These are phyloP conservation scores for Meta bourneti DNA, from an alignment of 2,888 invertebrate species.

Conservation along the genomic window DNA sequence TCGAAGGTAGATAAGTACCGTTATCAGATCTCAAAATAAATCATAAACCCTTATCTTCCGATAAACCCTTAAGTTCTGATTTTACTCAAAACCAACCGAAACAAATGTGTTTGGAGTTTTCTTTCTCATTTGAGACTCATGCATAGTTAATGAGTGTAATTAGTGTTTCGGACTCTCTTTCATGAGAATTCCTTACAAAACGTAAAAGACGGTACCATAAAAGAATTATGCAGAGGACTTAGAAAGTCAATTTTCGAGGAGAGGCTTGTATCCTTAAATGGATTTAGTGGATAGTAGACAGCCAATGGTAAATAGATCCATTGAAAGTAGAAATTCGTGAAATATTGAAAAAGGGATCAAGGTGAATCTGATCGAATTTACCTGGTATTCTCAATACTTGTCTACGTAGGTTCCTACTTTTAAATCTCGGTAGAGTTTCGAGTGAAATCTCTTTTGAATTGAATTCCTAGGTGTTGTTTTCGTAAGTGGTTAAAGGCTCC, in stretches of 20 bases:
- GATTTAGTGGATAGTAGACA: not conserved
- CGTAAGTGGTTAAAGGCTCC: no score
- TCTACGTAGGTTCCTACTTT: no score
- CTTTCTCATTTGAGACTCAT: conserved; percentile 38
- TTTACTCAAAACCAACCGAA: not conserved
- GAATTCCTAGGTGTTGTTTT: no score
- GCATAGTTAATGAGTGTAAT: conserved; percentile 62
- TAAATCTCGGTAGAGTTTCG: no score
- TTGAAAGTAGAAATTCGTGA: not conserved
- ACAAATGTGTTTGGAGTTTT: conserved; percentile 11
- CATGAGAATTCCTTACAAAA: conserved; percentile 1
- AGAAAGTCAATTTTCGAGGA: not conserved
- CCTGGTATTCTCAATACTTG: not conserved
- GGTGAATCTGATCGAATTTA: not conserved
- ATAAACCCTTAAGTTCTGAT: not conserved
- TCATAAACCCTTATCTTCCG: not conserved
- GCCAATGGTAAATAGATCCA: not conserved
- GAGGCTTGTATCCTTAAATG: not conserved
- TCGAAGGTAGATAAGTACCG: not conserved
- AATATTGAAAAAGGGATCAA: not conserved
- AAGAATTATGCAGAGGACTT: not conserved
- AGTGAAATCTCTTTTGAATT: no score
- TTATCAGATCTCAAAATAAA: not conserved
- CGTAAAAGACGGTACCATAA: not conserved
- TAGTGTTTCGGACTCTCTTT: conserved; percentile 19